Conservation (phyloP, 2,113 vertebrate genomes). For the Mesembrinibis cayennensis region DNA sequence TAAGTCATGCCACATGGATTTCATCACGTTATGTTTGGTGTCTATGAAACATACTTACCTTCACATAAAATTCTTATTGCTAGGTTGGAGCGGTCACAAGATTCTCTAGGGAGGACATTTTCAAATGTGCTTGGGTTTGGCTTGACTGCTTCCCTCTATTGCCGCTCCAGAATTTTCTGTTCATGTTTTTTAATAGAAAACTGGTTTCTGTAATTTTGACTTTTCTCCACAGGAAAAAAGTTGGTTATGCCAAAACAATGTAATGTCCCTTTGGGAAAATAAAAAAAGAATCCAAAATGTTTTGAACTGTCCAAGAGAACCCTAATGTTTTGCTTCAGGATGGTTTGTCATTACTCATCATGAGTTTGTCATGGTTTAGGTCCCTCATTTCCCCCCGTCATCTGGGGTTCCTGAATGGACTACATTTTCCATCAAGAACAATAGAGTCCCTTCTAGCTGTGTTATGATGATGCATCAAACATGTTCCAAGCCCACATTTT, state of each 20-base stretch:
- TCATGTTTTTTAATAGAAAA: not conserved
- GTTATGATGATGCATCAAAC: not conserved
- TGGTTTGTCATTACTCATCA: not conserved
- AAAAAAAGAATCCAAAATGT: not conserved
- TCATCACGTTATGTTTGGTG: not conserved
- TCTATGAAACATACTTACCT: not conserved
- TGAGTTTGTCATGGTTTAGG: slow-evolving; percentile 1
- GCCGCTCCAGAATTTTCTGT: slow-evolving; percentile 13
- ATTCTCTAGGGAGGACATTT: not conserved
- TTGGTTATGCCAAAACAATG: slow-evolving; percentile 29
- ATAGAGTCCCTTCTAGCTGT: not conserved
- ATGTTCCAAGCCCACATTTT: not conserved
- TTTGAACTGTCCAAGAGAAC: not conserved
- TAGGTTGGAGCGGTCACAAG: not conserved
- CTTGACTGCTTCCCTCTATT: not conserved
- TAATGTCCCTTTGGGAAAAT: not conserved
- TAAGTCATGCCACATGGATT: not conserved
- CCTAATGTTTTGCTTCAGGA: slow-evolving; percentile 4
- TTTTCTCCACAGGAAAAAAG: slow-evolving; percentile 38
- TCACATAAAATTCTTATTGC: not conserved
- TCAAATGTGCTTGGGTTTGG: not conserved
- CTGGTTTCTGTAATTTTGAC: not conserved
- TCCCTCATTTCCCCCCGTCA: not conserved
- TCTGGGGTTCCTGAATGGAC: not conserved
- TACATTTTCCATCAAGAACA: slow-evolving; percentile 15